Conservation (phyloP, 2,797 vertebrate genomes). For the Megalops cyprinoides region DNA sequence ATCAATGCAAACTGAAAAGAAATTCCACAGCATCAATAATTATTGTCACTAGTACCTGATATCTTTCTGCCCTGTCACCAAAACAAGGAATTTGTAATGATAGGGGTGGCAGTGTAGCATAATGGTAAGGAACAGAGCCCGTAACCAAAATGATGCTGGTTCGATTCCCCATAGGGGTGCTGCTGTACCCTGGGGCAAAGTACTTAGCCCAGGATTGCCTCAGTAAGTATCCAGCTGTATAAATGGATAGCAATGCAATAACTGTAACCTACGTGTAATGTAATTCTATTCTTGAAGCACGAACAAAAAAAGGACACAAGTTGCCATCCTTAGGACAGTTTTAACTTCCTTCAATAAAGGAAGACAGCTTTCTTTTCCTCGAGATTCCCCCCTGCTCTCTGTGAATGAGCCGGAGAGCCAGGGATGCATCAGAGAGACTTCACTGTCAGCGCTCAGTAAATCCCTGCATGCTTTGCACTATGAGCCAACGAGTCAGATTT, state of each 20-base stretch:
- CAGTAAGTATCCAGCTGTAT: too few relatives aligned
- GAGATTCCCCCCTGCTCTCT: neutral
- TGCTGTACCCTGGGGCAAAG: too few relatives aligned
- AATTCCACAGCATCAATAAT: neutral
- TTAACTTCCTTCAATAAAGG: conserved; percentile 13
- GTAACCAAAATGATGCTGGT: too few relatives aligned
- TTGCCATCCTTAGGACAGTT: neutral
- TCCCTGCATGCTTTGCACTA: conserved; percentile 8
- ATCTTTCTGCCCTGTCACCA: neutral
- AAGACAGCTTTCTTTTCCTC: neutral
- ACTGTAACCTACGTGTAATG: too few relatives aligned
- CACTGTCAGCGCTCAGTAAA: neutral
- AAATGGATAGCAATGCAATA: too few relatives aligned
- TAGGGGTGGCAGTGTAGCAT: too few relatives aligned
- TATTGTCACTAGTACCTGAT: neutral
- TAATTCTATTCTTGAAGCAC: neutral
- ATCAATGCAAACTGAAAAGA: neutral
- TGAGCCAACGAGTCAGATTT: neutral
- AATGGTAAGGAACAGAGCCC: too few relatives aligned
- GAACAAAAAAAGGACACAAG: neutral
- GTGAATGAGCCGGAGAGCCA: conserved; percentile 1
- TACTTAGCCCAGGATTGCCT: too few relatives aligned
- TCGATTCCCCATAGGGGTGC: too few relatives aligned
- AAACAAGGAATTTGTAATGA: neutral
- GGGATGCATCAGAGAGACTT: neutral